Evolutionary conservation across 2,113 vertebrate species (phyloP), one percentile per base, ranked within the genome.

Genomic region (Perognathus longimembris): DNA sequence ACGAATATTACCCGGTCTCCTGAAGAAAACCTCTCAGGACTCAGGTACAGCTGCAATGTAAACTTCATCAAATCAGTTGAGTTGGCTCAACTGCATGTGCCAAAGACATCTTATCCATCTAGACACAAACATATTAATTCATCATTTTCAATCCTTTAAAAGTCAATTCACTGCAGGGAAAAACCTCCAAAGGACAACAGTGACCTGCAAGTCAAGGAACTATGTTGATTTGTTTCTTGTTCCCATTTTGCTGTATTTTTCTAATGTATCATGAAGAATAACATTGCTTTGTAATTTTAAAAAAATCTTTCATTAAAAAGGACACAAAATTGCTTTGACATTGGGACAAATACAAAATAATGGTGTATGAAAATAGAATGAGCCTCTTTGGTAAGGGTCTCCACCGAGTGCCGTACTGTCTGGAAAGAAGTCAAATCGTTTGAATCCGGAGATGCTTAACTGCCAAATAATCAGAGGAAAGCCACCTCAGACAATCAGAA

Each of bases 21-120:
- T 91, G 75, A 96, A 97, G 97, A 93, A 94, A 76, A 95, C 92
- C 95, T 42, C 1, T 90, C 93, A 95, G 93, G 84, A 70, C 84
- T 96, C 79, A 97, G 91, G 94, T 86, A 85, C 75, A 96, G 54
- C 14, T 59, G 40, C 57, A 91, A 64, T 50, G 3, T 54, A 36
- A 40, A 0, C 89, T 92, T 97, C 90, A 85, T 42, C 74, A 93
- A 95, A 74, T 93, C 95, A 96, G 64, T 36, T 1, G 93, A 85
- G 73, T 70, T 79, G 75, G 32, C 74, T 84, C 21, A 85, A 54
- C 59, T 85, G 9, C 3, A 57, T 64, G 42, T 67, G 64, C 38
- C 81, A 96, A 92, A 38, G 50, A 84, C 73, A 78, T 67, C 74
- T 74, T 91, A 70, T 77, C 50, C 78, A 63, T 40, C 61, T 80